Percentiles rank a stretch among this genome's conserved stretches.
These are phyloP conservation scores for Eueremaeus valkanovi DNA, from an alignment of 2,888 invertebrate species.

Conservation along the genomic window DNA sequence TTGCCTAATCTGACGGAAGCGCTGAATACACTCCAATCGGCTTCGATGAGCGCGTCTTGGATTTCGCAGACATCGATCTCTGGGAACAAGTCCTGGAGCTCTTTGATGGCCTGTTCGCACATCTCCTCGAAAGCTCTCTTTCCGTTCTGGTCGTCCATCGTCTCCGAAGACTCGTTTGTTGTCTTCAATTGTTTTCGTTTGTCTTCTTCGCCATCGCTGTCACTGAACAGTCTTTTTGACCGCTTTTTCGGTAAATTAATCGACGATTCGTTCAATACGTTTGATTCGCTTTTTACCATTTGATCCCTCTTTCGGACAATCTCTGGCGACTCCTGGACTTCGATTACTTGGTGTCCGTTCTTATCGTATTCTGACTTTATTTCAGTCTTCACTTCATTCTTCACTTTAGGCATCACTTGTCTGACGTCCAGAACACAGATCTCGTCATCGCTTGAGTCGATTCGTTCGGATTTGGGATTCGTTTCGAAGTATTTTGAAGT, in stretches of 20 bases:
- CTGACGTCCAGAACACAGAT: not conserved
- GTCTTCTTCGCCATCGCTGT: not conserved
- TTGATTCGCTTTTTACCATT: no score
- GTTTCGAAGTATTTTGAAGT: not conserved
- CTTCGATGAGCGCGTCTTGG: slow-evolving; percentile 15
- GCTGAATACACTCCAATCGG: slow-evolving; percentile 10
- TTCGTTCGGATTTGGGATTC: not conserved
- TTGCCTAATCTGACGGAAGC: slow-evolving; percentile 21
- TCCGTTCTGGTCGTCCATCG: not conserved
- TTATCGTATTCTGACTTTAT: no score
- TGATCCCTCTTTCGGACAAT: not conserved
- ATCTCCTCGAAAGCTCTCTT: slow-evolving; percentile 7
- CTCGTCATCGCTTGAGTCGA: not conserved
- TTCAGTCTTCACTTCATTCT: not conserved
- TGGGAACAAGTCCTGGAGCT: not conserved
- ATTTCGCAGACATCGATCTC: slow-evolving; percentile 32
- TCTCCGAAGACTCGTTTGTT: not conserved
- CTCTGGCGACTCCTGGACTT: slow-evolving; percentile 11
- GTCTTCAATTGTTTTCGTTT: not conserved
- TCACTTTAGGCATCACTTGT: not conserved
- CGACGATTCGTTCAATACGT: not conserved
- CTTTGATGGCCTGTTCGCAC: slow-evolving; percentile 23
- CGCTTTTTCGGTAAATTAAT: not conserved
- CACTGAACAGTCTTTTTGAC: not conserved
- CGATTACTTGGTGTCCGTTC: no score